A percentile compares a stretch with the other conserved stretches of the same genome.
Conservation (phyloP, 2,797 vertebrate genomes). For the Gallinago stenura region DNA sequence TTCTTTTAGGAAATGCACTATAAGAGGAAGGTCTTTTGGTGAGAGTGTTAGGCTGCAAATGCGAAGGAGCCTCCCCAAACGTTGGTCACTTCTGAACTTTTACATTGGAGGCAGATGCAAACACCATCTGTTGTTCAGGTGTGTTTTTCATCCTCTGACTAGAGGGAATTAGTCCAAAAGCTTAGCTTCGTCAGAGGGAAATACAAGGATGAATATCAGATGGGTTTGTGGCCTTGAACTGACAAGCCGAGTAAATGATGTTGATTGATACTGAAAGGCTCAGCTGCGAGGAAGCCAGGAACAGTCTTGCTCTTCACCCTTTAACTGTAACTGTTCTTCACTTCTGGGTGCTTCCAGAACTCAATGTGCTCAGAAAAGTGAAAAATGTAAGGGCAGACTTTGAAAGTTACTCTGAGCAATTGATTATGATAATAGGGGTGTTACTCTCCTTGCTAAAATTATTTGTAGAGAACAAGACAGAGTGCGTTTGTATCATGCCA, state of each 20-base stretch:
- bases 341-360: neutral
- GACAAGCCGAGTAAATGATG: conserved; percentile 32
- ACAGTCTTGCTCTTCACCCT: conserved; percentile 20
- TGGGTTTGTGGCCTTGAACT: conserved; percentile 23
- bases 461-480: neutral
- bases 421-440: neutral
- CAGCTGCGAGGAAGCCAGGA: conserved; percentile 21
- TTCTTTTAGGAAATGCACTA: neutral
- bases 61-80: neutral
- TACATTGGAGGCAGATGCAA: neutral
- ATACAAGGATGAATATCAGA: neutral
- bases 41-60: neutral
- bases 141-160: neutral
- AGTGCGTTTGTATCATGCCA: neutral
- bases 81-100: neutral
- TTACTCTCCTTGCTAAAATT: neutral
- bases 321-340: neutral
- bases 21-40: neutral
- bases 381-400: neutral
- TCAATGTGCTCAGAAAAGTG: neutral
- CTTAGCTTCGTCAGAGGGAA: neutral
- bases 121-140: neutral
- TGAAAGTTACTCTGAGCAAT: conserved; percentile 30
- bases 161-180: neutral
- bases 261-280: conserved; percentile 34